A percentile compares a stretch with the other conserved stretches of the same genome.
phyloP scores from a whole-genome alignment of 2,113 vertebrate species.

The Mixornis gularis region DNA sequence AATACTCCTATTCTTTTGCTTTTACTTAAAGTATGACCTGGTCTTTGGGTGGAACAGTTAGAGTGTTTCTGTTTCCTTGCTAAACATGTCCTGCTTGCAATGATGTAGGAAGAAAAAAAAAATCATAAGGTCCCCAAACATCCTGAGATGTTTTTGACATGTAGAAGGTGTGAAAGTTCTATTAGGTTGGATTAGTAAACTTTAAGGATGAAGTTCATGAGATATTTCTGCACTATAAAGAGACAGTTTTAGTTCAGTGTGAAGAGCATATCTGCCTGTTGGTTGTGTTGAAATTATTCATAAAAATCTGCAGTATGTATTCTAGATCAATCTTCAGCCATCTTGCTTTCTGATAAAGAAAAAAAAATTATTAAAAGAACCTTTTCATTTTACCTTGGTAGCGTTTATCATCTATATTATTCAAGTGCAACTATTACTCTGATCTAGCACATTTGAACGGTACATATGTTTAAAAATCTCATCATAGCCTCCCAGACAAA shows the following conservation, averaged over 20 bases:
- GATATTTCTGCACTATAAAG: not conserved
- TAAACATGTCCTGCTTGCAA: not conserved
- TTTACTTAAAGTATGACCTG: not conserved
- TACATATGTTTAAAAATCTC: not conserved
- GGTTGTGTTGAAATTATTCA: not conserved
- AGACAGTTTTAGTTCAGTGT: not conserved
- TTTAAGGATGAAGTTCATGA: not conserved
- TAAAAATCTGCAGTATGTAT: accelerated
- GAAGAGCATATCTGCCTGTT: not conserved
- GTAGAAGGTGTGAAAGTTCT: not conserved
- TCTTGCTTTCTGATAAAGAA: not conserved
- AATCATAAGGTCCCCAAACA: accelerated
- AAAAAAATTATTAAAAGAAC: not conserved
- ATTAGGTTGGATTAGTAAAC: not conserved
- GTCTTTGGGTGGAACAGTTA: not conserved
- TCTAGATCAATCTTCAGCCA: not conserved
- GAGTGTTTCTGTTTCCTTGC: not conserved
- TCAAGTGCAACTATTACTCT: not conserved
- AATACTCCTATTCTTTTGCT: not conserved
- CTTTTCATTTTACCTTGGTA: not conserved
- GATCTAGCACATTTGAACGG: not conserved
- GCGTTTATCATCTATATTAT: not conserved
- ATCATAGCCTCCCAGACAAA: not conserved
- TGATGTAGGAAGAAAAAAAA: not conserved
- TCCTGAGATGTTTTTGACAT: not conserved